Conservation (phyloP, 2,797 vertebrate species). For the Poecilia gillii region DNA sequence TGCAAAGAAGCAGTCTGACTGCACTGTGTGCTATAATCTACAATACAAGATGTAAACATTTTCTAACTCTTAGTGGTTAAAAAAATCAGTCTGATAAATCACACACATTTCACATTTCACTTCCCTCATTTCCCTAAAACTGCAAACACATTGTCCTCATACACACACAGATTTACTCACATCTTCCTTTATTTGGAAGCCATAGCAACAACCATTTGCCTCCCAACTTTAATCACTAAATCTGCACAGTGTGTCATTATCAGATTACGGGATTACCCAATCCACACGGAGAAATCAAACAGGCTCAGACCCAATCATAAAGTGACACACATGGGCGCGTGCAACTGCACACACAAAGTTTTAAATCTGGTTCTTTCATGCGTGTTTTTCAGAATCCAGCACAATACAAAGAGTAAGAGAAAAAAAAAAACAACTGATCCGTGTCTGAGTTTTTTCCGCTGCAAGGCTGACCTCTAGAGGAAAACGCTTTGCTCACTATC, state of each 20-base stretch:
- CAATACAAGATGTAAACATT: background rate
- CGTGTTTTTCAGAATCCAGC: background rate
- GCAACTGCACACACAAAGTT: conserved; percentile 8
- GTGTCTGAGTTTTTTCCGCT: conserved; percentile 41
- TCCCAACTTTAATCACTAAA: conserved; percentile 80
- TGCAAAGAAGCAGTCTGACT: background rate
- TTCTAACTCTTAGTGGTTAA: background rate
- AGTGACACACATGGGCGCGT: conserved; percentile 6
- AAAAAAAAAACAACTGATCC: conserved; percentile 9
- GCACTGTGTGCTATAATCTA: background rate
- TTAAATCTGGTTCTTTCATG: background rate
- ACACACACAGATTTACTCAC: conserved; percentile 37
- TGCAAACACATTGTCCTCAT: background rate
- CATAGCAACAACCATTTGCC: conserved; percentile 75
- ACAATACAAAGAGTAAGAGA: conserved; percentile 9
- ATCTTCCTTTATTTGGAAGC: conserved; percentile 55
- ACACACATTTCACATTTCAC: background rate
- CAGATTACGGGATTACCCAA: conserved; percentile 83
- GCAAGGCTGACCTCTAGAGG: conserved; percentile 64
- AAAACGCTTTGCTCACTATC: background rate
- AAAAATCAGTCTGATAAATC: background rate
- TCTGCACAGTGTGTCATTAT: conserved; percentile 80
- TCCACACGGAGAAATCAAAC: conserved; percentile 73
- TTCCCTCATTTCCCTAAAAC: background rate
- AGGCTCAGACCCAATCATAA: conserved; percentile 44